Base-by-base conservation (phyloP, 1,140 invertebrate species). In the Drosophila repleta region DNA sequence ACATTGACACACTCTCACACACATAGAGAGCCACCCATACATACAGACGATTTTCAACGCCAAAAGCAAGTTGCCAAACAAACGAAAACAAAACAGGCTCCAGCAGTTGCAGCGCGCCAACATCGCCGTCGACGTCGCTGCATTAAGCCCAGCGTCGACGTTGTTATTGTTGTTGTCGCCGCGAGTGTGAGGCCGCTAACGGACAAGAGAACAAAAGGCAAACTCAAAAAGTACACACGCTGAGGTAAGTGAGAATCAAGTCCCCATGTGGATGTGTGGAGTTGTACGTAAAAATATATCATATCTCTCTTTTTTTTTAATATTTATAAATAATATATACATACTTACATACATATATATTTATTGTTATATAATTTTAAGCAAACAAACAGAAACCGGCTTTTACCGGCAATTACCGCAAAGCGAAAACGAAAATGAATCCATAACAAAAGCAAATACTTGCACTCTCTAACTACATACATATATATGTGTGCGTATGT, bases 161-260 rank as follows among this genome's bases (percentile, higher is more conserved):
- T 65, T 65, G 63, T 76, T 76, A 62, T 79, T 75, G 76, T 77
- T 83, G 75, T 76, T 58, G 58, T 79, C 61, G 70, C 51, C 72
- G 74, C 69, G 61, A 63, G 62, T 64, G 65, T 57, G 51, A 26
- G 48, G 49, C 70, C 46, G 24, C 51, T 70, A 39, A 82, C 45
- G 55, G 51, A 67, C 41, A 75, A 73, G 51, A 62, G 46, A 48
- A 74, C 52, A 68, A 70, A 80, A 65, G 55, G 72, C 56, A 67
- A 81, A n/a, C n/a, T 58, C 62, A 65, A 69, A 63, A 64, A 75
- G 53, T 60, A 74, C 35, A 48, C 55, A 66, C 39, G 21, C 62
- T 62, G 57, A 63, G 79, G 79, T 82, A 82, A 82, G 79, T 83
- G 37, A 35, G 45, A 45, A 35, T 21, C 48, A 32, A 48, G 13